Evolutionary conservation across 1,140 invertebrate genomes (phyloP).

Genomic region (Ips nitidus): DNA sequence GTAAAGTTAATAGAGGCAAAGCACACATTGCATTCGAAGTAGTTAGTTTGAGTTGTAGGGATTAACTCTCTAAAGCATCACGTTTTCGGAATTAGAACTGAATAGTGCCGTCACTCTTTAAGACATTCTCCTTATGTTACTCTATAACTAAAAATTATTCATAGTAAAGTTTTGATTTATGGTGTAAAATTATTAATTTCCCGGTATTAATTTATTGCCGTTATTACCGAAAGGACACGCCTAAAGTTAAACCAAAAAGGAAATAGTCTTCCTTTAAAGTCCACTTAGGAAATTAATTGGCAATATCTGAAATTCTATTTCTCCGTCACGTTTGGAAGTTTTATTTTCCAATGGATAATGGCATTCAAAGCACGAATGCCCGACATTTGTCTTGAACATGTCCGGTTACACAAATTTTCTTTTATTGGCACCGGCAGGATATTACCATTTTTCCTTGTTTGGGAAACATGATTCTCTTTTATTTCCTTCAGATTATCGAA

Average conservation of each 20-base stretch:
- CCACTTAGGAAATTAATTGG: constrained; percentile 28
- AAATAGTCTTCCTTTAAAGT: constrained; percentile 23
- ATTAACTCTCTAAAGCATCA: neutral
- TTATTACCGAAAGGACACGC: constrained; percentile 1
- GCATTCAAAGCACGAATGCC: constrained; percentile 28
- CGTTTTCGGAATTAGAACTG: neutral
- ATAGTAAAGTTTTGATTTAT: neutral
- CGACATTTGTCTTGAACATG: constrained; percentile 32
- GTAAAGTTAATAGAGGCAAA: neutral
- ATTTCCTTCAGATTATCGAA: neutral
- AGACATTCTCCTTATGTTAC: too few relatives aligned
- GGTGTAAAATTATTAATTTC: neutral
- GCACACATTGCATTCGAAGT: constrained; percentile 4
- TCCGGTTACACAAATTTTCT: constrained; percentile 29
- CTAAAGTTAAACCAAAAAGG: constrained; percentile 9
- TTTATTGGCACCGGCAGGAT: constrained; percentile 22
- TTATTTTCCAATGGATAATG: constrained; percentile 28
- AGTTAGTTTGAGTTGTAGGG: neutral
- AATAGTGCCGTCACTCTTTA: too few relatives aligned
- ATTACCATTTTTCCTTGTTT: neutral
- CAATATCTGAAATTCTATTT: constrained; percentile 31
- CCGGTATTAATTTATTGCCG: neutral
- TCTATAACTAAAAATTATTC: too few relatives aligned
- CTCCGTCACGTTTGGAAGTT: constrained; percentile 21
- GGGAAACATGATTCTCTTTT: constrained; percentile 5